Base-by-base conservation (phyloP, 92 coral and sea anemone genomes). In the Zoanthus sansibaricus region DNA sequence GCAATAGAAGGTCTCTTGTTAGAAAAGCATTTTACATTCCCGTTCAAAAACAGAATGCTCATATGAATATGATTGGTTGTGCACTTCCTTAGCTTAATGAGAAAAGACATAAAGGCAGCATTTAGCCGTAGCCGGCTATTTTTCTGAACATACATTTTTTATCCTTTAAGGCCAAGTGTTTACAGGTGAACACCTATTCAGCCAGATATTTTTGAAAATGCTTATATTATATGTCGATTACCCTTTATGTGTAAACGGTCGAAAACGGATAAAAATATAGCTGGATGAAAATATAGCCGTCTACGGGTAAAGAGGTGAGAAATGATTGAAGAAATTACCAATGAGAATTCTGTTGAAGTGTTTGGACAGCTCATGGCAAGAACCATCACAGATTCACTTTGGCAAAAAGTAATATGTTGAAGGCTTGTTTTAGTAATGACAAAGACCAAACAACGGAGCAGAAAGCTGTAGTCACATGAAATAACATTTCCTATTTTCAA, bases 291-390 rank as follows among this genome's bases (percentile, higher is more conserved):
- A 25, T 25, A 25, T 25, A 25, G 25, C 25, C 25, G 25, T 25
- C 25, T 25, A 25, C 25, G 25, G 0, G 25, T 25, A 25, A 25
- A 6, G 12, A 51, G 0, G 56, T 51, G 56, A 51, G 0, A 0
- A 51, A 51, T 51, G 12, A 51, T 51, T 51, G 56, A 6, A 51
- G 56, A 51, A 0, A 9, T 7, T 9, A 77, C 16, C 61, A 42
- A 13, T 48, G 64, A 2, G 10, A 44, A 46, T 77, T 77, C 66
- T 18, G 78, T 74, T 74, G 37, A 7, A 77, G 25, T 77, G 62
- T 77, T 77, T 77, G 82, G 66, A 77, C 82, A 77, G 82, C 82
- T 77, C 17, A 67, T 77, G 82, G 66, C 82, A 77, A 77, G 82
- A 46, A 77, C 17, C 82, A 77, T 77, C 25, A 25, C 64, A 77